Base-by-base conservation (phyloP, 2,888 invertebrate genomes). In the Rosalia funebris region DNA sequence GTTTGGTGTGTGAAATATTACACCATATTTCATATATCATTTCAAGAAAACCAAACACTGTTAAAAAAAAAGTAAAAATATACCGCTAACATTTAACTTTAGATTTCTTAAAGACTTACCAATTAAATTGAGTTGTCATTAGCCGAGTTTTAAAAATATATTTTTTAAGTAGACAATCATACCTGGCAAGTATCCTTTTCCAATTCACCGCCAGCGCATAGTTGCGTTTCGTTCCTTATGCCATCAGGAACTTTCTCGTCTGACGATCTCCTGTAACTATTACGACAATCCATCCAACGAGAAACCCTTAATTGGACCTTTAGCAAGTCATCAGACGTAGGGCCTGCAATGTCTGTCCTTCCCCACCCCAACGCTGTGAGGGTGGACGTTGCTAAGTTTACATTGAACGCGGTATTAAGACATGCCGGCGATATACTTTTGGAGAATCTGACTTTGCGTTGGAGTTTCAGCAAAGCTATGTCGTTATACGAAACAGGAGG, bases 381-480 rank as follows among this genome's bases (percentile, higher is more conserved):
- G 14, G 50, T 39, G 4, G 37, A 39, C 1, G 39, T 50, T 1
- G 50, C 50, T 5, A 39, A 15, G 15, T 50, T 50, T 0, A 39
- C 39, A n/a, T 50, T 50, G 17, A 39, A 50, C 2, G 50, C 50
- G 7, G 12, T 15, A n/a, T 50, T 50, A 3, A 50, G 39, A 10
- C 50, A 50, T 10, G 50, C 50, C 20, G 50, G 50, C 37, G 25
- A 39, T 7, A 39, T 39, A 2, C 25, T 50, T 3, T 7, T 39
- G 0, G 50, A 39, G 14, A 50, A 50, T 15, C 15, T 20, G 1
- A 50, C 39, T 39, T n/a, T 50, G 1, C 39, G 7, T 25, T 39
- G 25, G 5, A 50, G 50, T 20, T 39, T 50, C 10, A 50, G 9
- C 25, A 50, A 15, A 50, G 50, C 50, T 50, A 50, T 50, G 25